These are phyloP conservation scores for Xestia xanthographa DNA, from an alignment of 2,888 invertebrate genomes.

Conservation along the genomic window DNA sequence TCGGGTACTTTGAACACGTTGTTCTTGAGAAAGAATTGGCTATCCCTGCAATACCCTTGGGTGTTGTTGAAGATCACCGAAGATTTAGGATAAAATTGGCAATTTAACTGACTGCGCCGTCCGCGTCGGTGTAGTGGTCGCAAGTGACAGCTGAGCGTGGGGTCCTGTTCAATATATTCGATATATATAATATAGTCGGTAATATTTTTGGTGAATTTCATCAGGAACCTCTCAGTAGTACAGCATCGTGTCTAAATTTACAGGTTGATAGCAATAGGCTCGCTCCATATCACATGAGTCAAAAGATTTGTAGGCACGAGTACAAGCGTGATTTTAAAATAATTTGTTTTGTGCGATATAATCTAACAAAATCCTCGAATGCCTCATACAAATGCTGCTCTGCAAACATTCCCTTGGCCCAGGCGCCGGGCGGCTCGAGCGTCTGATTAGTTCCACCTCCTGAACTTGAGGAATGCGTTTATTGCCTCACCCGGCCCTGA, in stretches of 20 bases:
- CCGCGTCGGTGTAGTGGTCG: too few relatives aligned
- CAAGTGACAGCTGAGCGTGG: not conserved
- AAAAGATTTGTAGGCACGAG: not conserved
- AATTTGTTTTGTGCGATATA: not conserved
- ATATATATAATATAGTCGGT: not conserved
- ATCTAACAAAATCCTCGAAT: not conserved
- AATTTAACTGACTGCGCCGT: not conserved
- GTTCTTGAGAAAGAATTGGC: slow-evolving; percentile 10
- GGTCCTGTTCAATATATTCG: not conserved
- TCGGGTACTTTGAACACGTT: not conserved
- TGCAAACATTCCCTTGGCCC: slow-evolving; percentile 16
- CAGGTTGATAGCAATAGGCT: not conserved
- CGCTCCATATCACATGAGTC: not conserved
- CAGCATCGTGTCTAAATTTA: not conserved
- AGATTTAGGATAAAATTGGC: not conserved
- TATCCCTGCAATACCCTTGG: not conserved
- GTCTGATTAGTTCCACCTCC: slow-evolving; percentile 55
- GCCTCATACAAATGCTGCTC: slow-evolving; percentile 12
- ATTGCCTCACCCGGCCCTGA: slow-evolving; percentile 41
- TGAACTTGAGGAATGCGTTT: slow-evolving; percentile 57
- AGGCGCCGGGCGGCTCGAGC: not conserved
- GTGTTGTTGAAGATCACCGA: not conserved
- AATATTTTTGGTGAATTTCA: not conserved
- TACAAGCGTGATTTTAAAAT: not conserved
- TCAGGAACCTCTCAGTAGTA: not conserved